phyloP scores from a whole-genome alignment of 2,888 invertebrate genomes.

The Linyphia triangularis region DNA sequence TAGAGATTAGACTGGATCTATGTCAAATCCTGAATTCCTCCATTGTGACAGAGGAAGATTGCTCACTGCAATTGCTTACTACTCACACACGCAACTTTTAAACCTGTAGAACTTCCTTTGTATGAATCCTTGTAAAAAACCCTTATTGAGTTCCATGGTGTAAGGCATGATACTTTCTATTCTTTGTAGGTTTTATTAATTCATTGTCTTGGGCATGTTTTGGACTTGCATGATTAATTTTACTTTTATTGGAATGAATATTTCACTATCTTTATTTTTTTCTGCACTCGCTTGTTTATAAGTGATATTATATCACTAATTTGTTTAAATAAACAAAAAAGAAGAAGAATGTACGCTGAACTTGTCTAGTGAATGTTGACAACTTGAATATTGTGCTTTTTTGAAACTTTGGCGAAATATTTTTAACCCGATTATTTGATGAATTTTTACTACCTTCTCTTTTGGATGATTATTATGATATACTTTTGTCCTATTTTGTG shows the following conservation, averaged over 20 bases:
- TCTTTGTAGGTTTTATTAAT: slow-evolving; percentile 11
- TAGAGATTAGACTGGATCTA: neutral
- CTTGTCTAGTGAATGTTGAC: slow-evolving; percentile 18
- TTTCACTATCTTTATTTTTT: slow-evolving; percentile 8
- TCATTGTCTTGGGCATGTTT: slow-evolving; percentile 10
- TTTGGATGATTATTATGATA: slow-evolving; percentile 66
- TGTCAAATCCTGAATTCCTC: neutral
- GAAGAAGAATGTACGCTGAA: neutral
- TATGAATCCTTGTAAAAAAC: slow-evolving; percentile 5
- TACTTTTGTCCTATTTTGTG: slow-evolving; percentile 72
- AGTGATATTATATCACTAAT: neutral
- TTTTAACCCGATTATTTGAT: slow-evolving; percentile 46
- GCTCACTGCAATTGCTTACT: slow-evolving; percentile 50
- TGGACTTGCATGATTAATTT: slow-evolving; percentile 25
- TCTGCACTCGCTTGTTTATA: slow-evolving; percentile 21
- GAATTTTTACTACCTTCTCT: slow-evolving; percentile 52
- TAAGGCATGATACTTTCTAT: slow-evolving; percentile 29
- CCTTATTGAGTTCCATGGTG: slow-evolving; percentile 4
- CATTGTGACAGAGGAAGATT: slow-evolving; percentile 62
- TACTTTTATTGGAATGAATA: slow-evolving; percentile 7
- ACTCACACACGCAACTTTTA: slow-evolving; percentile 23
- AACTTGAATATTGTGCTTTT: slow-evolving; percentile 44
- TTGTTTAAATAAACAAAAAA: neutral
- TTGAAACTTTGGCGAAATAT: slow-evolving; percentile 44
- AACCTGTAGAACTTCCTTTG: slow-evolving; percentile 8